Percentiles rank a stretch among this genome's conserved stretches.
These are phyloP conservation scores for Phrynocephalus guinanensis DNA, from an alignment of 2,797 vertebrate genomes.

Conservation along the genomic window DNA sequence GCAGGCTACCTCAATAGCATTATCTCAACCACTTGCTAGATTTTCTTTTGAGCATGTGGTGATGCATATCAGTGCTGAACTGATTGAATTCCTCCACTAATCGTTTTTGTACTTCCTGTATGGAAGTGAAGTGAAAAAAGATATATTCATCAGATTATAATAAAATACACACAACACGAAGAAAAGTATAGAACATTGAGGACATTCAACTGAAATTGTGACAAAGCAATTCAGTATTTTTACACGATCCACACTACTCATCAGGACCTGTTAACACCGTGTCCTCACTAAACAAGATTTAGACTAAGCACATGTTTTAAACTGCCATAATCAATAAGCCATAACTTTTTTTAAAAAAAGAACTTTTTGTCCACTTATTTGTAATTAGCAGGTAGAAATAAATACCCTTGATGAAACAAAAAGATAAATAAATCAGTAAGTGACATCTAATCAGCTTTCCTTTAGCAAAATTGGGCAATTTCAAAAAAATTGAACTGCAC, in stretches of 20 bases:
- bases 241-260: neutral
- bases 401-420: constrained; percentile 16
- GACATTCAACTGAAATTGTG: neutral
- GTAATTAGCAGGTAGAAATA: neutral
- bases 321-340: neutral
- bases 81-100: neutral
- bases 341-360: neutral
- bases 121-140: neutral
- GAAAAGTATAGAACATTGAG: neutral
- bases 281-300: constrained; percentile 2
- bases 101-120: constrained; percentile 26
- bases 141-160: neutral
- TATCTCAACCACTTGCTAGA: too few relatives aligned
- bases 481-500: neutral
- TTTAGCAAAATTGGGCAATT: neutral
- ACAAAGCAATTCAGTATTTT: neutral
- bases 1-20: too few relatives aligned
- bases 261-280: neutral
- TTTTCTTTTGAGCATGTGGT: too few relatives aligned
- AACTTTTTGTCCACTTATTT: neutral
- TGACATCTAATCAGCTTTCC: neutral
- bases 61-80: neutral
- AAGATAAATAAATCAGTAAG: neutral
- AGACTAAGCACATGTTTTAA: neutral
- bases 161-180: neutral